Evolutionary conservation across 2,113 vertebrate species (phyloP).

Genomic region (Acrocephalus arundinaceus): DNA sequence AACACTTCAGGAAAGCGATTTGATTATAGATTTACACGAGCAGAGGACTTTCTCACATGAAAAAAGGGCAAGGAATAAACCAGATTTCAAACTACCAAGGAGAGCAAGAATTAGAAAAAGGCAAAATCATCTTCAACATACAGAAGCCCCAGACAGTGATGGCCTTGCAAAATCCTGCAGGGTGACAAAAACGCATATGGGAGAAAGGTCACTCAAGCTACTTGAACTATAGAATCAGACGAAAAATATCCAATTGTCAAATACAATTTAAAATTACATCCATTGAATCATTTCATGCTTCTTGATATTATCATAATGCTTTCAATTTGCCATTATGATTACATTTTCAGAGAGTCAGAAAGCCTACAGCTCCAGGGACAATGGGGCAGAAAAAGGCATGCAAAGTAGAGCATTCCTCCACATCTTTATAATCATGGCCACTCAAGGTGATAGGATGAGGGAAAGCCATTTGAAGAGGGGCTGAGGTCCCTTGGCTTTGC

Average conservation of each 20-base stretch:
- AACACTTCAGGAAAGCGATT: background rate
- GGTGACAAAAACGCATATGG: background rate
- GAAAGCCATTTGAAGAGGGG: background rate
- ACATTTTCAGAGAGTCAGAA: background rate
- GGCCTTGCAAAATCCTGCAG: background rate
- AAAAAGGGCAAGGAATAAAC: background rate
- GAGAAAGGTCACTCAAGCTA: background rate
- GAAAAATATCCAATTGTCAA: background rate
- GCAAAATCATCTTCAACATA: background rate
- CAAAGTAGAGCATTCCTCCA: background rate
- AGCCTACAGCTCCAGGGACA: background rate
- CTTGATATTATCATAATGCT: background rate
- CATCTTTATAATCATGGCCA: background rate
- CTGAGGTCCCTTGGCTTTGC: background rate
- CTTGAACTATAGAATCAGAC: background rate
- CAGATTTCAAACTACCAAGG: background rate
- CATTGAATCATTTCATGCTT: background rate
- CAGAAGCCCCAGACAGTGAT: background rate
- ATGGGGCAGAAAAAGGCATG: background rate
- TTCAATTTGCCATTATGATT: background rate
- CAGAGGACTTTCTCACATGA: background rate
- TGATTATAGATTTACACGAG: background rate
- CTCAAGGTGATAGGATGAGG: background rate
- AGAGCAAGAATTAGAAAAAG: background rate
- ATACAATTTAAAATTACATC: background rate